phyloP scores from a whole-genome alignment of 2,113 vertebrate genomes.

The Pan paniscus region DNA sequence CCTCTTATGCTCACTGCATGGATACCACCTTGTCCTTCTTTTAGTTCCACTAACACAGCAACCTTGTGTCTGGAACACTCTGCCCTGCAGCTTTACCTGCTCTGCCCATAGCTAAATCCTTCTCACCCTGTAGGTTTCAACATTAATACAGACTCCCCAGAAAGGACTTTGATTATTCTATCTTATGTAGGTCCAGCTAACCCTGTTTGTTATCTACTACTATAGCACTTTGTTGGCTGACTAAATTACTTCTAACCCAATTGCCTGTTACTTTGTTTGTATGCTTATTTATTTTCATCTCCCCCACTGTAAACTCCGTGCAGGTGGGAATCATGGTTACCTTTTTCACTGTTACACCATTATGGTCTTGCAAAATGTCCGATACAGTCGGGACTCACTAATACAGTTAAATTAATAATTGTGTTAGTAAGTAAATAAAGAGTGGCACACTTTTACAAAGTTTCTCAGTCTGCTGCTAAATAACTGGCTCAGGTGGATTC shows the following conservation, averaged over 20 bases:
- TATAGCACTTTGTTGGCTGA: neutral
- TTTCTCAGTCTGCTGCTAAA: neutral
- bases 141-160: neutral
- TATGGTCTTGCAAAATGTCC: neutral
- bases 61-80: neutral
- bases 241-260: neutral
- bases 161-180: neutral
- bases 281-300: neutral
- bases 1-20: neutral
- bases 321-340: neutral
- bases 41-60: neutral
- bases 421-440: neutral
- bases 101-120: neutral
- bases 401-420: neutral
- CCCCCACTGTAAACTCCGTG: neutral
- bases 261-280: neutral
- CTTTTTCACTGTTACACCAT: neutral
- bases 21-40: neutral
- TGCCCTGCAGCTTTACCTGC: neutral
- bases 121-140: neutral
- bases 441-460: neutral
- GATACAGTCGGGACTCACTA: neutral
- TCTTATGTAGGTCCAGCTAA: neutral
- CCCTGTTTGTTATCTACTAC: neutral
- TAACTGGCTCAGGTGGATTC: neutral